phyloP scores from a whole-genome alignment of 2,797 vertebrate species.

The Lagorchestes hirsutus region DNA sequence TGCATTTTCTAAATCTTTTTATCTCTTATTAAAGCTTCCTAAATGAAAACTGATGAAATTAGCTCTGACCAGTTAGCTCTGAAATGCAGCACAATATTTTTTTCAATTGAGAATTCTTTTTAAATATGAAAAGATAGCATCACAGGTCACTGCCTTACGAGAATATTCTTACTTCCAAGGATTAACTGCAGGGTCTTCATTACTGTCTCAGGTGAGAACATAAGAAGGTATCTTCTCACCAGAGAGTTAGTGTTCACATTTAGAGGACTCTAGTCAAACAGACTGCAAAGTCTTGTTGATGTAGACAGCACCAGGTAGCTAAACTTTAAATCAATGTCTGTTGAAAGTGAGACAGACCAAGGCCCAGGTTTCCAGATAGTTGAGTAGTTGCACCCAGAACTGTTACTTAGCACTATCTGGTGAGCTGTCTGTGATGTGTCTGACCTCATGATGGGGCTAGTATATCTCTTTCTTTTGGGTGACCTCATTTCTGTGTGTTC shows the following conservation, averaged over 20 bases:
- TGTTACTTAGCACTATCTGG: conserved; percentile 41
- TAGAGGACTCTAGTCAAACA: background rate
- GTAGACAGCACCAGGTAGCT: background rate
- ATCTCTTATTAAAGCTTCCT: conserved; percentile 56
- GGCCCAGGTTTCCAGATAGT: background rate
- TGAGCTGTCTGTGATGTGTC: conserved; percentile 23
- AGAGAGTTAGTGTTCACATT: conserved; percentile 1
- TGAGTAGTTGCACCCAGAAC: background rate
- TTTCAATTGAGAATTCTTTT: conserved; percentile 17
- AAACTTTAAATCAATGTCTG: background rate
- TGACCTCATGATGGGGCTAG: conserved; percentile 15
- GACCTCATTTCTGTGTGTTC: background rate
- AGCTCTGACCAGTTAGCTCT: conserved; percentile 30
- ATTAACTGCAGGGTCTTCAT: conserved; percentile 7
- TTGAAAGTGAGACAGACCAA: conserved; percentile 39
- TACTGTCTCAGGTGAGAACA: conserved; percentile 24
- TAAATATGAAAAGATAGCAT: conserved; percentile 18
- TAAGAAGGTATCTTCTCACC: background rate
- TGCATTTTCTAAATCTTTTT: background rate
- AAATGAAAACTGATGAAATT: conserved; percentile 48
- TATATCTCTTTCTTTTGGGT: background rate
- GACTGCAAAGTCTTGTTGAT: background rate
- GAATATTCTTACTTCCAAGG: conserved; percentile 23
- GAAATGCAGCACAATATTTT: conserved; percentile 1
- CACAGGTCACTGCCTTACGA: conserved; percentile 25